A percentile compares a stretch with the other conserved stretches of the same genome.
Conservation (phyloP, 2,888 invertebrate genomes). For the Nomada flava region DNA sequence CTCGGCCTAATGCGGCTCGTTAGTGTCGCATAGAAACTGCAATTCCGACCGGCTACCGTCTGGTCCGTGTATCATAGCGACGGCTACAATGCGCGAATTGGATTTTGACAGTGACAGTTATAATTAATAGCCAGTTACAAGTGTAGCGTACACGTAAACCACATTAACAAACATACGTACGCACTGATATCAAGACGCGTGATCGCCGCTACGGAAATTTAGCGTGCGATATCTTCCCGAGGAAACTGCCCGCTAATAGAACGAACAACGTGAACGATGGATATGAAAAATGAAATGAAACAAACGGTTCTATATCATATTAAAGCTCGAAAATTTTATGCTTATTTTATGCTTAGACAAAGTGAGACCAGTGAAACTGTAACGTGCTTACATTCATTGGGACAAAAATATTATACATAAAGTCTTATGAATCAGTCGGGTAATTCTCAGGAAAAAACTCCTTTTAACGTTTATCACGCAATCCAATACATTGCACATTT, state of each 20-base stretch:
- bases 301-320: no score
- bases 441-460: no score
- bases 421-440: no score
- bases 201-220: background rate
- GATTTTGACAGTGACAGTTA: slow-evolving; percentile 52
- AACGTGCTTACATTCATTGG: no score
- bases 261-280: no score
- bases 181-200: slow-evolving; percentile 18
- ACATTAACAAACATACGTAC: slow-evolving; percentile 9
- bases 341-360: no score
- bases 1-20: slow-evolving; percentile 57
- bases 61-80: slow-evolving; percentile 20
- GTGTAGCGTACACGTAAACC: slow-evolving; percentile 18
- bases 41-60: slow-evolving; percentile 27
- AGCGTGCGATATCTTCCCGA: background rate
- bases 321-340: no score
- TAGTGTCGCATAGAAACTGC: slow-evolving; percentile 59
- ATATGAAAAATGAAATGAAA: no score
- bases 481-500: no score
- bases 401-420: no score
- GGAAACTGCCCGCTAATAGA: background rate
- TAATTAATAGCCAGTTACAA: slow-evolving; percentile 44
- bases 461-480: no score
- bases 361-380: no score
- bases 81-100: slow-evolving; percentile 47